Percentiles rank a stretch among this genome's conserved stretches.
phyloP scores from a whole-genome alignment of 2,113 vertebrate genomes.

The Lepisosteus oculatus region DNA sequence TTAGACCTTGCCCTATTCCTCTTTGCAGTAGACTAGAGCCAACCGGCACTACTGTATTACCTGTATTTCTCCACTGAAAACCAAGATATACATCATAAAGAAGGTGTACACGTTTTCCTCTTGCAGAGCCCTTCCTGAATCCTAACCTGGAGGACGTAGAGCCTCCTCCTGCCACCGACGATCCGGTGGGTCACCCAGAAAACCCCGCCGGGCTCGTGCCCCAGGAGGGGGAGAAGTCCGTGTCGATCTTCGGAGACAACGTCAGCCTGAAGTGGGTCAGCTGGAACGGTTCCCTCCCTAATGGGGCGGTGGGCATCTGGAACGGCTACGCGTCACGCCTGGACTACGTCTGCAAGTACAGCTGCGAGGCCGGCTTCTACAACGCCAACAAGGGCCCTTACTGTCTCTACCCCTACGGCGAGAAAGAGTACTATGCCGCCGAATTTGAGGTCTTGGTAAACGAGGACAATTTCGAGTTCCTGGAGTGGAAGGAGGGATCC shows the following conservation, averaged over 20 bases:
- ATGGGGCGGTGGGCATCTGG: constrained; percentile 59
- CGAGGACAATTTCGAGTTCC: constrained; percentile 66
- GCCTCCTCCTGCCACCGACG: constrained; percentile 29
- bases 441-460: constrained; percentile 61
- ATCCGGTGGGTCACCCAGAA: constrained; percentile 19
- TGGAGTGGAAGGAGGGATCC: constrained; percentile 62
- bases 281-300: constrained; percentile 50
- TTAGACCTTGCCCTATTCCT: too few species aligned
- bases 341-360: constrained; percentile 63
- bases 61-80: too few species aligned
- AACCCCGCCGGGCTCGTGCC: constrained; percentile 38
- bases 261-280: constrained; percentile 62
- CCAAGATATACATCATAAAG: too few species aligned
- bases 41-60: too few species aligned
- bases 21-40: too few species aligned
- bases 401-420: constrained; percentile 62
- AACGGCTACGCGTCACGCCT: constrained; percentile 59
- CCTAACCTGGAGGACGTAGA: constrained; percentile 43
- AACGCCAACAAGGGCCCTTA: constrained; percentile 56
- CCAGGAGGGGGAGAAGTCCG: constrained; percentile 26
- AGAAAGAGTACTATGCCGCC: constrained; percentile 51
- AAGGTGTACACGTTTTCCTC: background rate
- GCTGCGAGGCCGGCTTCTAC: constrained; percentile 65
- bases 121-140: constrained; percentile 49
- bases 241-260: constrained; percentile 50